Evolutionary conservation across 2,888 invertebrate species (phyloP).

Genomic region (Polyommatus iphigenia): DNA sequence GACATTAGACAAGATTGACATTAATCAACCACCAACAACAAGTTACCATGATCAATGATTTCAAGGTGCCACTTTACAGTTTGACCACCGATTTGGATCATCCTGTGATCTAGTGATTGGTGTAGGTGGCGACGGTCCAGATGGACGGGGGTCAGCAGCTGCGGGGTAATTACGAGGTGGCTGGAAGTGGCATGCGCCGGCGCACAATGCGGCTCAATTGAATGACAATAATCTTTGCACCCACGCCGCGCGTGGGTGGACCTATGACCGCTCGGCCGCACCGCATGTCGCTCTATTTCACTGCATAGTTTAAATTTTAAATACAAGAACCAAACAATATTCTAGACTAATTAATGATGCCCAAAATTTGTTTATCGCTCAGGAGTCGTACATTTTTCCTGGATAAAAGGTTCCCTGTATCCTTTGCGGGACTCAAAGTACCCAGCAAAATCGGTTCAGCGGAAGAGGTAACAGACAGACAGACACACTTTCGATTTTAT

Average conservation of each 20-base stretch:
- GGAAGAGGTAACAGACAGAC: too few relatives aligned
- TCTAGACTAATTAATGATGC: too few relatives aligned
- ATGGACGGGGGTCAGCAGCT: slow-evolving; percentile 78
- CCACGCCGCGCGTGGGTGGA: slow-evolving; percentile 79
- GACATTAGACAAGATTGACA: too few relatives aligned
- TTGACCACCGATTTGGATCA: slow-evolving; percentile 45
- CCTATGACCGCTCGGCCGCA: slow-evolving; percentile 65
- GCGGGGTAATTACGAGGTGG: slow-evolving; percentile 78
- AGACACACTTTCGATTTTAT: too few relatives aligned
- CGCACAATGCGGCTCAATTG: slow-evolving; percentile 80
- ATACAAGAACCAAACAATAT: too few relatives aligned
- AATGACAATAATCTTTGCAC: slow-evolving; percentile 81
- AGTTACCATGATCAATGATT: neutral
- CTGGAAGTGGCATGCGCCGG: slow-evolving; percentile 78
- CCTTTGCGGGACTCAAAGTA: too few relatives aligned
- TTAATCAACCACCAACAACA: too few relatives aligned
- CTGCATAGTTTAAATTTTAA: too few relatives aligned
- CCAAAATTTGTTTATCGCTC: too few relatives aligned
- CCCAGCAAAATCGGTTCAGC: too few relatives aligned
- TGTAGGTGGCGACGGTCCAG: slow-evolving; percentile 76
- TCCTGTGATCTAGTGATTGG: slow-evolving; percentile 56
- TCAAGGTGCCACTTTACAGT: neutral
- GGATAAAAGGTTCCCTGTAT: too few relatives aligned
- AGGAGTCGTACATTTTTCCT: too few relatives aligned
- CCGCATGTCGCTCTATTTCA: slow-evolving; percentile 59